Base-by-base conservation (phyloP, 2,797 vertebrate genomes). In the Lepilemur septentrionalis region DNA sequence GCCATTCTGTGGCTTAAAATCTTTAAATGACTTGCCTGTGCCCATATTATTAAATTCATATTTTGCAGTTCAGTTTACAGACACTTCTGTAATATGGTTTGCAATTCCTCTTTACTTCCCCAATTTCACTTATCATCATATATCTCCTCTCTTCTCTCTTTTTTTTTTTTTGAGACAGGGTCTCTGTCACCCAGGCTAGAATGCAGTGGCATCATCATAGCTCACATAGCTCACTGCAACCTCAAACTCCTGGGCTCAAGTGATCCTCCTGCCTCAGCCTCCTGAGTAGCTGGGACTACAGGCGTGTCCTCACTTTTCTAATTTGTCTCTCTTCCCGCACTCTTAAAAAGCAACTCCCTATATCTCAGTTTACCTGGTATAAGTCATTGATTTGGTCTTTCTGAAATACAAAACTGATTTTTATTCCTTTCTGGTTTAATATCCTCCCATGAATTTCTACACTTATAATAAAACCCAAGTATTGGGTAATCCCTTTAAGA, bases 371-470 rank as follows among this genome's bases (percentile, higher is more conserved):
- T 65, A 28, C 15, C 38, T 72, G 8, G 7, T 32, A 7, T 43
- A 52, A 72, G 35, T 82, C 25, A 79, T 30, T 52, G 72, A 46
- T 12, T 8, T 61, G 72, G 57, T 94, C 48, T 93, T 92, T 88
- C 72, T 92, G 35, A 94, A 90, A 81, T 73, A 13, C 4, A 84
- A 41, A 95, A 73, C 9, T 80, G 59, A 63, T 52, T 93, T 93
- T 95, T 35, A 38, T 81, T 76, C 86, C 5, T 57, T 89, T 69
- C 6, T 96, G 59, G 9, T 4, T 88, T 89, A 84, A 75, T 69
- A 80, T 46, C 13, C 4, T 90, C 4, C 2, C 43, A 6, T 46
- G 43, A 79, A 52, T 82, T 85, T 41, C 30, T 17, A 52, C 11
- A 13, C 32, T 17, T 92, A 79, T 67, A 52, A 69, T 57, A 83